Percentiles rank a stretch among this genome's conserved stretches.
phyloP scores from a whole-genome alignment of 1,140 invertebrate species.

The Anoplophora glabripennis region DNA sequence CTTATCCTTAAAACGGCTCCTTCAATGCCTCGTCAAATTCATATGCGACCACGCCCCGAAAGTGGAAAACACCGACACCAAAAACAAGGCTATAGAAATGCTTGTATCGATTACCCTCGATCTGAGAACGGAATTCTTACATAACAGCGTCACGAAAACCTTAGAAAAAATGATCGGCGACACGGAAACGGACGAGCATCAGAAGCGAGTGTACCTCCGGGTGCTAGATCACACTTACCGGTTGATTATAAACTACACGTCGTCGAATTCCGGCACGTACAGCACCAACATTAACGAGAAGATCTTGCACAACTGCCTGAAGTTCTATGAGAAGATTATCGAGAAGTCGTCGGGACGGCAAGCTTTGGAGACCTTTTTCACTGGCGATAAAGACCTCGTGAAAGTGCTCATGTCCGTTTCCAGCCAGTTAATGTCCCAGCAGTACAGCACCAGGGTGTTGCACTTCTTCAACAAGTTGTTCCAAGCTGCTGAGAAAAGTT shows the following conservation, averaged over 20 bases:
- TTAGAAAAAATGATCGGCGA: slow-evolving; percentile 67
- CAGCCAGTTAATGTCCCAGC: slow-evolving; percentile 61
- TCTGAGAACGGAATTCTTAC: slow-evolving; percentile 70
- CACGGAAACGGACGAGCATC: slow-evolving; percentile 60
- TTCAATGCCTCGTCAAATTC: slow-evolving; percentile 65
- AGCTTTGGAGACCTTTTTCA: slow-evolving; percentile 80
- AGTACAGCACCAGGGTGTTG: slow-evolving; percentile 74
- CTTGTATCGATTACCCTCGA: slow-evolving; percentile 74
- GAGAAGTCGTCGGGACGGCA: slow-evolving; percentile 75
- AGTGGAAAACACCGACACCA: slow-evolving; percentile 49
- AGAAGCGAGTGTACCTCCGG: slow-evolving; percentile 59
- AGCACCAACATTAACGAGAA: slow-evolving; percentile 59
- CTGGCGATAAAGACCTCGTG: slow-evolving; percentile 58
- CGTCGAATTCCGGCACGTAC: slow-evolving; percentile 9
- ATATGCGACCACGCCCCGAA: slow-evolving; percentile 65
- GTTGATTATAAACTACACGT: slow-evolving; percentile 60
- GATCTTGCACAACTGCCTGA: slow-evolving; percentile 66
- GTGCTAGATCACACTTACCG: slow-evolving; percentile 68
- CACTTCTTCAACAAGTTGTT: slow-evolving; percentile 80
- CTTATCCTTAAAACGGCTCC: slow-evolving; percentile 65
- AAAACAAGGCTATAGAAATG: slow-evolving; percentile 53
- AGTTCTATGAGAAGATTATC: slow-evolving; percentile 81
- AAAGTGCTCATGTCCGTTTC: slow-evolving; percentile 74
- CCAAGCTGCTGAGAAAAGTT: slow-evolving; percentile 59
- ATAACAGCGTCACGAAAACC: slow-evolving; percentile 61